phyloP scores from a whole-genome alignment of 2,888 invertebrate genomes.

The Tachystola acroxantha region DNA sequence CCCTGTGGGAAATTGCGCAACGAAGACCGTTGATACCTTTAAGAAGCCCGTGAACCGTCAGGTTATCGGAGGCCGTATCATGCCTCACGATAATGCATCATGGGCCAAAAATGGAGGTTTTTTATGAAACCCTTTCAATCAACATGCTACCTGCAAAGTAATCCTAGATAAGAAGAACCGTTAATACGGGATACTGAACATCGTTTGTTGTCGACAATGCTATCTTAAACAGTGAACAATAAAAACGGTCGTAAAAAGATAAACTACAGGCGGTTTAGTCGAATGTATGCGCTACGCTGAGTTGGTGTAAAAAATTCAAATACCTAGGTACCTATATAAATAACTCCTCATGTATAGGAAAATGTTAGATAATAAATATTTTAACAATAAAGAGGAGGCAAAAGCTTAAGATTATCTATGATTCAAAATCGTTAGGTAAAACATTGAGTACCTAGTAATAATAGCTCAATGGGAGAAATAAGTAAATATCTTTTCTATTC shows the following conservation, averaged over 20 bases:
- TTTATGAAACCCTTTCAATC: conserved; percentile 50
- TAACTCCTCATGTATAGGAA: too few relatives aligned
- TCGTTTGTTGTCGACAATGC: conserved; percentile 24
- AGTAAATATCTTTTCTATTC: too few relatives aligned
- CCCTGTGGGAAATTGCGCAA: conserved; percentile 75
- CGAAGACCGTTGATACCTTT: conserved; percentile 43
- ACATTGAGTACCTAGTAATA: too few relatives aligned
- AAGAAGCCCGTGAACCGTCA: conserved; percentile 45
- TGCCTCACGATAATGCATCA: conserved; percentile 36
- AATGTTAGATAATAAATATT: too few relatives aligned
- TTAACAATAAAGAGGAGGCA: too few relatives aligned
- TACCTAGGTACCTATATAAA: too few relatives aligned
- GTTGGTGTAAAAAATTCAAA: too few relatives aligned
- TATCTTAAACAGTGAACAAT: conserved; percentile 21
- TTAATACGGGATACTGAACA: conserved; percentile 34
- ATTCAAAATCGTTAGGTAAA: too few relatives aligned
- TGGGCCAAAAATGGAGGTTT: conserved; percentile 37
- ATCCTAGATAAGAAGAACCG: conserved; percentile 41
- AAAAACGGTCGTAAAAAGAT: conserved; percentile 23
- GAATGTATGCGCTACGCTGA: too few relatives aligned
- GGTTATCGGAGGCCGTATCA: conserved; percentile 45
- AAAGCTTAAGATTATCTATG: too few relatives aligned
- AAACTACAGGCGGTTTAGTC: too few relatives aligned
- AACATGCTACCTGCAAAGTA: conserved; percentile 31
- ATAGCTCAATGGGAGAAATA: too few relatives aligned